A percentile compares a stretch with the other conserved stretches of the same genome.
Evolutionary conservation across 2,888 invertebrate genomes (phyloP).

Genomic region (Nezara viridula): DNA sequence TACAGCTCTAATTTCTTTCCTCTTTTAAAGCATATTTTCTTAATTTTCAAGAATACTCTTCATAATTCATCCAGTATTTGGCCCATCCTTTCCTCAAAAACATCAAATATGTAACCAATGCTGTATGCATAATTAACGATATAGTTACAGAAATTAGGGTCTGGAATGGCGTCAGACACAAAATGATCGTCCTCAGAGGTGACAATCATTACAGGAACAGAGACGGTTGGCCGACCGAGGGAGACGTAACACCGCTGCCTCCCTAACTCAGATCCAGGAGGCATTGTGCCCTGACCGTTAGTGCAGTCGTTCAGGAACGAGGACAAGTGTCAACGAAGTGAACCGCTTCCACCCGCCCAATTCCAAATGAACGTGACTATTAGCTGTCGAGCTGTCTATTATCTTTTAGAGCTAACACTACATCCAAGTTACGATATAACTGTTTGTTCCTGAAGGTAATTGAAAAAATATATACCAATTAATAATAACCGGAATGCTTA

Average conservation of each 20-base stretch:
- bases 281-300: slow-evolving; percentile 39
- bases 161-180: not conserved
- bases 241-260: slow-evolving; percentile 41
- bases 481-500: no score
- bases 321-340: not conserved
- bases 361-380: not conserved
- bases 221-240: slow-evolving; percentile 10
- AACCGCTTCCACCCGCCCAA: not conserved
- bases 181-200: not conserved
- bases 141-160: not conserved
- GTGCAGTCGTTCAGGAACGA: slow-evolving; percentile 8
- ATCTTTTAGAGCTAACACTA: not conserved
- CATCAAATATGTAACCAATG: no score
- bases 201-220: not conserved
- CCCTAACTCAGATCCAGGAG: slow-evolving; percentile 17
- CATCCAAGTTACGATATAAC: not conserved
- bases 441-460: no score
- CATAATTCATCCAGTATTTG: no score
- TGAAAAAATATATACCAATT: no score
- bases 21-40: no score
- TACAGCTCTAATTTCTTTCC: no score
- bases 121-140: no score
- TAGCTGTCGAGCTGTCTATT: not conserved
- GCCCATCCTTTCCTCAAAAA: no score
- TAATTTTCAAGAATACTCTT: no score